phyloP scores from a whole-genome alignment of 2,113 vertebrate genomes.

The Megaceryle maxima region DNA sequence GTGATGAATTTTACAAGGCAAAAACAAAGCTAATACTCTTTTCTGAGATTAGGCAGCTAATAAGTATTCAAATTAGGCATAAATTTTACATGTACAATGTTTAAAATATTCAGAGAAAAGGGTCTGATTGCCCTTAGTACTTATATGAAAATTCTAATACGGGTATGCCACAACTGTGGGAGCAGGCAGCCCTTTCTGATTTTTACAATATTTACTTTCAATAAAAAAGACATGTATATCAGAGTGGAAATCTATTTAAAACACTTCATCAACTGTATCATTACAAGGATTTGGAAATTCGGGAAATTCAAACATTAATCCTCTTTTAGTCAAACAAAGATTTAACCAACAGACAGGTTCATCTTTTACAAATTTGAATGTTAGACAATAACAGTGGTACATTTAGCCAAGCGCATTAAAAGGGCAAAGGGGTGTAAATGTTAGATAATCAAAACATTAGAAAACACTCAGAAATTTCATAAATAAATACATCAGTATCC shows the following conservation, averaged over 20 bases:
- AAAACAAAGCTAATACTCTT: slow-evolving; percentile 91
- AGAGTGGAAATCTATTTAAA: slow-evolving; percentile 60
- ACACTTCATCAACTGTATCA: slow-evolving; percentile 58
- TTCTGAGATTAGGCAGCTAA: slow-evolving; percentile 94
- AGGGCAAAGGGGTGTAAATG: slow-evolving; percentile 41
- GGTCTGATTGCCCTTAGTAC: slow-evolving; percentile 93
- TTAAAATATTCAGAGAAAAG: slow-evolving; percentile 99
- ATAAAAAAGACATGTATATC: slow-evolving; percentile 48
- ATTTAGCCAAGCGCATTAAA: slow-evolving; percentile 55
- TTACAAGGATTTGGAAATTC: slow-evolving; percentile 53
- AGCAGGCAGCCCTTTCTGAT: slow-evolving; percentile 74
- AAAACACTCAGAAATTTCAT: slow-evolving; percentile 58
- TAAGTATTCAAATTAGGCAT: slow-evolving; percentile 99
- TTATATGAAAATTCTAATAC: slow-evolving; percentile 95
- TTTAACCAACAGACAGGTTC: slow-evolving; percentile 59
- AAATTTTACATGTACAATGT: slow-evolving; percentile 99
- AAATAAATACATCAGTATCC: slow-evolving; percentile 38
- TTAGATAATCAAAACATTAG: slow-evolving; percentile 38
- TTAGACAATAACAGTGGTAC: slow-evolving; percentile 53
- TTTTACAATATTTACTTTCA: slow-evolving; percentile 71
- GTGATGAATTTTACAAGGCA: slow-evolving; percentile 90
- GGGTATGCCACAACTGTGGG: slow-evolving; percentile 74
- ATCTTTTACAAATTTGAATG: slow-evolving; percentile 58
- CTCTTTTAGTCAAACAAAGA: slow-evolving; percentile 65
- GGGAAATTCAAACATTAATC: slow-evolving; percentile 60